These are phyloP conservation scores for Sebastes trivittatus DNA, from an alignment of 2,797 vertebrate species.

Conservation along the genomic window DNA sequence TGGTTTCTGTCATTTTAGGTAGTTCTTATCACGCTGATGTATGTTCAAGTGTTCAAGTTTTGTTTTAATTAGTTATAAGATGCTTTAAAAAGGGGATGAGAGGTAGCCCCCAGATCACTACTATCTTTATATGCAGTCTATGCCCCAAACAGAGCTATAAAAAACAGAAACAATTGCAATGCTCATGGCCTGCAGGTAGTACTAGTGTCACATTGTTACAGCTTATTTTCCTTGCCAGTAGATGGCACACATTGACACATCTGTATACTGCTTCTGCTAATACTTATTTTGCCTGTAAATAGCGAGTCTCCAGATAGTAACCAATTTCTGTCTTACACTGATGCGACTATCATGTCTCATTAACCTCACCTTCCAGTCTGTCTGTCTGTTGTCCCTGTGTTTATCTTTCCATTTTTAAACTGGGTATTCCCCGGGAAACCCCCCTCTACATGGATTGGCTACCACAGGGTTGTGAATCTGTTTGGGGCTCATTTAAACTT, in stretches of 20 bases:
- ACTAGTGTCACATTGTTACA: background rate
- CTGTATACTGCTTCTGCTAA: background rate
- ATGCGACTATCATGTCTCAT: background rate
- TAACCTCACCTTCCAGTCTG: constrained; percentile 5
- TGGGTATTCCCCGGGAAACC: constrained; percentile 29
- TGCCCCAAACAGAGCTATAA: background rate
- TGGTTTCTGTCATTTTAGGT: too few species aligned
- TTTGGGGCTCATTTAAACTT: background rate
- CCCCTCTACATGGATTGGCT: background rate
- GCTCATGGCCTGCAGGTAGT: background rate
- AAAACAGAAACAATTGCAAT: background rate
- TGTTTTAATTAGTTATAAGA: too few species aligned
- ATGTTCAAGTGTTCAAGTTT: too few species aligned
- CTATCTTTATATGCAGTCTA: too few species aligned
- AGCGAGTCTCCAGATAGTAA: background rate
- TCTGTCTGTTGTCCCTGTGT: constrained; percentile 23
- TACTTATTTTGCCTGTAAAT: background rate
- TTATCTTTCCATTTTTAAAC: constrained; percentile 36
- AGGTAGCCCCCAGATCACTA: too few species aligned
- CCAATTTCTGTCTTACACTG: background rate
- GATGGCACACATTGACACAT: background rate
- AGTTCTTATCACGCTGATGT: too few species aligned
- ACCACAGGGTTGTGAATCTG: constrained; percentile 1
- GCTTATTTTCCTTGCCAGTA: background rate
- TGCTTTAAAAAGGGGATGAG: too few species aligned